Evolutionary conservation across 2,888 invertebrate genomes (phyloP).

Genomic region (Corythucha ciliata): DNA sequence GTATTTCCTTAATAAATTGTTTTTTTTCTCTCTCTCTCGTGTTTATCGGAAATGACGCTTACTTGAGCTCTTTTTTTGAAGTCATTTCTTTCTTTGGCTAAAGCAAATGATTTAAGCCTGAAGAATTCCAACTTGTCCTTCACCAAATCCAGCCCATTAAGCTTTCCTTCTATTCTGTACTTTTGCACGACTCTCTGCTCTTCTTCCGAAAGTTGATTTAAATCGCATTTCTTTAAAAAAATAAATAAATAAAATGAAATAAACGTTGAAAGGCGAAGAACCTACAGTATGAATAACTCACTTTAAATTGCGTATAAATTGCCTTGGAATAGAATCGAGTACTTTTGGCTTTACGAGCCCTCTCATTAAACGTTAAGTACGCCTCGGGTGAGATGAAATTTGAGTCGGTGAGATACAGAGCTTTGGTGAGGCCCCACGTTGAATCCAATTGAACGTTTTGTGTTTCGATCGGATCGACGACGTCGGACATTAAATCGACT

Average conservation of each 20-base stretch:
- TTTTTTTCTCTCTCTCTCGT: slow-evolving; percentile 1
- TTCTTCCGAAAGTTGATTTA: slow-evolving; percentile 46
- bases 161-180: slow-evolving; percentile 67
- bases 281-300: slow-evolving; percentile 25
- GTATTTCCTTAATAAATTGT: slow-evolving; percentile 4
- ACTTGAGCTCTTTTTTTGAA: slow-evolving; percentile 59
- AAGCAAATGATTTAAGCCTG: slow-evolving; percentile 46
- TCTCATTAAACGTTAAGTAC: slow-evolving; percentile 67
- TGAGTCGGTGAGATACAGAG: slow-evolving; percentile 69
- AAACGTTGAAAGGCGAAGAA: background rate
- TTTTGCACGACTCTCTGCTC: slow-evolving; percentile 65
- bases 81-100: slow-evolving; percentile 50
- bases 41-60: slow-evolving; percentile 4
- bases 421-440: slow-evolving; percentile 80
- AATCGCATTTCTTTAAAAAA: slow-evolving; percentile 40
- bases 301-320: slow-evolving; percentile 59
- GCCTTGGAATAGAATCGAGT: slow-evolving; percentile 61
- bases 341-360: slow-evolving; percentile 64
- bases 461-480: slow-evolving; percentile 66
- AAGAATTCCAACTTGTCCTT: slow-evolving; percentile 48
- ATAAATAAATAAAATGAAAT: slow-evolving; percentile 3
- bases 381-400: slow-evolving; percentile 68
- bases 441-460: slow-evolving; percentile 63
- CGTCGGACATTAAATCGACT: too few relatives aligned
- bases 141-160: slow-evolving; percentile 68